A percentile compares a stretch with the other conserved stretches of the same genome.
phyloP scores from a whole-genome alignment of 2,113 vertebrate species.

The Phalacrocorax carbo region DNA sequence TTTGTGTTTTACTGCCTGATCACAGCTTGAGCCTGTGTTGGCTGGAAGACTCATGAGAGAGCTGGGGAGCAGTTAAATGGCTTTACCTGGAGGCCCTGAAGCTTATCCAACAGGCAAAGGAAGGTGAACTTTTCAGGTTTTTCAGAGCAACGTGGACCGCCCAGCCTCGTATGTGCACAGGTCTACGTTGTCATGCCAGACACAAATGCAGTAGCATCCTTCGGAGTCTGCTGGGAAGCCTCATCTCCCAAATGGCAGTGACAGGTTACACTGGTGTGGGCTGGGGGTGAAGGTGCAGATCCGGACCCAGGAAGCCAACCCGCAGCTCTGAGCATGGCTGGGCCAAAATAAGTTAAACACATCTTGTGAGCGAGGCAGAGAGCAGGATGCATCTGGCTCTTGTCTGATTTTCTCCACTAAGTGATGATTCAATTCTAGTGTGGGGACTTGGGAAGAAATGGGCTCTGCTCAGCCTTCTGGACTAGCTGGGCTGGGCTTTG shows the following conservation, averaged over 20 bases:
- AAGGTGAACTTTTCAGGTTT: not conserved
- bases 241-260: not conserved
- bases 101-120: no score
- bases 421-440: not conserved
- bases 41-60: not conserved
- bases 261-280: fast-evolving
- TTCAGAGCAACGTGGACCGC: not conserved
- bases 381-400: not conserved
- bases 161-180: not conserved
- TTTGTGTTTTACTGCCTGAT: not conserved
- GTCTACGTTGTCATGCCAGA: not conserved
- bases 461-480: not conserved
- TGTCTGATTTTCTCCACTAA: not conserved
- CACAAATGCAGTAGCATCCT: not conserved
- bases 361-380: not conserved
- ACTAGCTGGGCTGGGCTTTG: not conserved
- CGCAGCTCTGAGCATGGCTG: fast-evolving
- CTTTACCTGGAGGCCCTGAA: not conserved
- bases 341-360: not conserved
- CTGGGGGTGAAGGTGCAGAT: not conserved
- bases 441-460: not conserved
- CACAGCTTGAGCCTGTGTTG: not conserved
- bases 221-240: not conserved
- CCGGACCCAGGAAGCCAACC: not conserved
- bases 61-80: not conserved